Evolutionary conservation across 1,140 invertebrate genomes (phyloP).

Genomic region (Psix sp.): DNA sequence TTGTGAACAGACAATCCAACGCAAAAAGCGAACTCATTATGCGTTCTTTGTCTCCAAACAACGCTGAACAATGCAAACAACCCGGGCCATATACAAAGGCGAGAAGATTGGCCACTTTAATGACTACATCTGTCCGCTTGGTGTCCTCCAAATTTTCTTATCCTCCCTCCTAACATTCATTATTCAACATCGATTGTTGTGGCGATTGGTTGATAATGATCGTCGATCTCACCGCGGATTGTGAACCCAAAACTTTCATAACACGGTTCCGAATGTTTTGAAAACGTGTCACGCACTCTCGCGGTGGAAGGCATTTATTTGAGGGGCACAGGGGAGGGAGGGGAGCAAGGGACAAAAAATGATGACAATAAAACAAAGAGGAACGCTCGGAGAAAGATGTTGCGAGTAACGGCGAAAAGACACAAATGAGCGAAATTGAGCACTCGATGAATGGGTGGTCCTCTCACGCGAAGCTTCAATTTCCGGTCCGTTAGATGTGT

Average conservation of each 20-base stretch:
- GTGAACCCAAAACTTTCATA: too few relatives aligned
- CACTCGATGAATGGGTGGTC: slow-evolving; percentile 49
- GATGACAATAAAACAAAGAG: slow-evolving; percentile 21
- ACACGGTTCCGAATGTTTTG: too few relatives aligned
- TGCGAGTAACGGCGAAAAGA: slow-evolving; percentile 47
- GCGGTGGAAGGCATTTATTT: too few relatives aligned
- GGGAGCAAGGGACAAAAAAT: too few relatives aligned
- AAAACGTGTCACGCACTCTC: too few relatives aligned
- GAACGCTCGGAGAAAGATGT: neutral
- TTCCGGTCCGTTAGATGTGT: slow-evolving; percentile 53
- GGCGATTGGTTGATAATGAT: too few relatives aligned
- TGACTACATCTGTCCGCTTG: neutral
- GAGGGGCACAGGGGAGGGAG: too few relatives aligned
- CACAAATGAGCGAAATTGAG: slow-evolving; percentile 27
- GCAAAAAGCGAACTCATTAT: neutral
- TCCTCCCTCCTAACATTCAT: neutral
- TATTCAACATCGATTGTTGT: neutral
- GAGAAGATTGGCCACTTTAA: neutral
- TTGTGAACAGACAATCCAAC: neutral
- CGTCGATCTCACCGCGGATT: too few relatives aligned
- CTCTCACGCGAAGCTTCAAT: slow-evolving; percentile 51
- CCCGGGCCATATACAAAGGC: neutral
- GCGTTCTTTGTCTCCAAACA: neutral
- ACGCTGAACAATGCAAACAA: neutral
- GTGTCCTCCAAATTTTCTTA: neutral